Conservation (phyloP, 2,797 vertebrate species). For the Mormyrops attenuatus region DNA sequence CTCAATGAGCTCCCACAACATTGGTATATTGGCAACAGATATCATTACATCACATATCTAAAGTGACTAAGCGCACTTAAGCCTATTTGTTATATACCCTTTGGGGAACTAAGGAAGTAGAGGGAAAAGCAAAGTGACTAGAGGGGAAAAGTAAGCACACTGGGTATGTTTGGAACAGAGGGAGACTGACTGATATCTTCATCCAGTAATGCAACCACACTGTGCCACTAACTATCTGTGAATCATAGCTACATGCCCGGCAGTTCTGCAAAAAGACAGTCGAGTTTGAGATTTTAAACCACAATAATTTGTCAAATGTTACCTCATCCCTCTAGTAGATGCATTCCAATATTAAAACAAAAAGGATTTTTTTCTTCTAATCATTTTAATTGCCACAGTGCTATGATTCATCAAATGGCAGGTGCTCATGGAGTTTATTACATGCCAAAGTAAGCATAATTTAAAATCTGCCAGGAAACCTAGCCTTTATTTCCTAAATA, state of each 20-base stretch:
- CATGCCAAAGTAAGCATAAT: conserved; percentile 43
- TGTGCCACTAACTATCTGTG: conserved; percentile 49
- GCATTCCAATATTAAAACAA: conserved; percentile 2
- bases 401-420: conserved; percentile 26
- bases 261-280: conserved; percentile 58
- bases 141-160: conserved; percentile 5
- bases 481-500: conserved; percentile 49
- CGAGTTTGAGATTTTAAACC: conserved; percentile 31
- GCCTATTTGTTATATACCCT: conserved; percentile 67
- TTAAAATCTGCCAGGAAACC: conserved; percentile 27
- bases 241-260: conserved; percentile 53
- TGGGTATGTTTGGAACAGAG: conserved; percentile 6
- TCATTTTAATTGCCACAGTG: not conserved
- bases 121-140: not conserved
- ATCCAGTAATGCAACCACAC: conserved; percentile 68
- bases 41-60: conserved; percentile 65
- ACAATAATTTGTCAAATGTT: not conserved
- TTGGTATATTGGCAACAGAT: conserved; percentile 49
- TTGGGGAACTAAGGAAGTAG: conserved; percentile 34
- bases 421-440: conserved; percentile 39
- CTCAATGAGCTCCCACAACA: conserved; percentile 49
- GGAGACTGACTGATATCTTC: conserved; percentile 52
- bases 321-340: conserved; percentile 19
- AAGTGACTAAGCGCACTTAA: conserved; percentile 65
- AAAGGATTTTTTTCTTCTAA: not conserved